A percentile compares a stretch with the other conserved stretches of the same genome.
These are phyloP conservation scores for Apeira syringaria DNA, from an alignment of 2,888 invertebrate genomes.

Conservation along the genomic window DNA sequence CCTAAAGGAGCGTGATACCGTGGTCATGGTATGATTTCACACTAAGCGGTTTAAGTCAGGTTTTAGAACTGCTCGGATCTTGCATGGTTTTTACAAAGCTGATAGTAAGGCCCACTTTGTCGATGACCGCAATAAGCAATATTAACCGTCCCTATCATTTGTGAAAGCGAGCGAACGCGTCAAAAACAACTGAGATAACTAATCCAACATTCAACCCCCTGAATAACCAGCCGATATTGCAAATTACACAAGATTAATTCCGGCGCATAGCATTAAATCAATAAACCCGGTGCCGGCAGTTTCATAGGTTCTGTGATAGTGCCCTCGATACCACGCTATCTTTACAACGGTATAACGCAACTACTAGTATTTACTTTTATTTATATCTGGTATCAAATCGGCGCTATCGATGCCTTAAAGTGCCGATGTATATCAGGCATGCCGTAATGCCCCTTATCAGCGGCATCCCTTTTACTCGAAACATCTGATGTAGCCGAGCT, in stretches of 20 bases:
- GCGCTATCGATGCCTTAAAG: constrained; percentile 63
- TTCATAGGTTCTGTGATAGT: constrained; percentile 35
- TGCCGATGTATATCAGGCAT: constrained; percentile 68
- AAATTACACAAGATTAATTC: constrained; percentile 45
- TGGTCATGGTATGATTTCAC: too few species aligned
- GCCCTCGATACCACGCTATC: constrained; percentile 46
- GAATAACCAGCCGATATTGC: constrained; percentile 36
- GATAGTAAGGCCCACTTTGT: too few species aligned
- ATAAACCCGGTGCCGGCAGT: constrained; percentile 49
- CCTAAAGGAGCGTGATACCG: too few species aligned
- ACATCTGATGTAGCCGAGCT: constrained; percentile 54
- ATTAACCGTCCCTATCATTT: constrained; percentile 2
- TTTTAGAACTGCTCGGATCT: too few species aligned
- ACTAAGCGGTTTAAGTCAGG: too few species aligned
- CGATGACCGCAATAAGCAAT: too few species aligned
- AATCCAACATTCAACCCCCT: constrained; percentile 16
- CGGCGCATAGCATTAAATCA: constrained; percentile 44
- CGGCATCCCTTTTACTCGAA: constrained; percentile 60
- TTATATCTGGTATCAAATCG: constrained; percentile 66
- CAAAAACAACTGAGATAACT: constrained; percentile 13
- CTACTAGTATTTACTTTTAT: constrained; percentile 71
- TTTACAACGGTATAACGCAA: constrained; percentile 65
- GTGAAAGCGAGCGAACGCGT: constrained; percentile 7
- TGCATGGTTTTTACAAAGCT: too few species aligned
- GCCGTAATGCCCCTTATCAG: constrained; percentile 61